These are phyloP conservation scores for Euura lappo DNA, from an alignment of 1,140 invertebrate species.

Conservation along the genomic window DNA sequence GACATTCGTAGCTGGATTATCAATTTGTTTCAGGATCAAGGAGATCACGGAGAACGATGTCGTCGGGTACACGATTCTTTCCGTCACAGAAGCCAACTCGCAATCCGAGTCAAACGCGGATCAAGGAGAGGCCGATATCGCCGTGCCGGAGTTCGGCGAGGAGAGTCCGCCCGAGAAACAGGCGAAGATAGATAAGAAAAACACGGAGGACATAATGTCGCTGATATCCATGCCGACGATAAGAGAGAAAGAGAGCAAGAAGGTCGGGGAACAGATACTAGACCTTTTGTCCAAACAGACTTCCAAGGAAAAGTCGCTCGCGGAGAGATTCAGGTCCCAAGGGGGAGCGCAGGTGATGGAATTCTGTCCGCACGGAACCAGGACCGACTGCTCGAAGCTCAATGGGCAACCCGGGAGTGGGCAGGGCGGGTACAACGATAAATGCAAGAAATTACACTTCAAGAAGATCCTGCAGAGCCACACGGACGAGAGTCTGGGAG, in stretches of 20 bases:
- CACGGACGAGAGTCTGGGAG: conserved; percentile 94
- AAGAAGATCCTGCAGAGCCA: conserved; percentile 97
- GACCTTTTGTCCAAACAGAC: conserved; percentile 94
- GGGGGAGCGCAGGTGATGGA: conserved; percentile 94
- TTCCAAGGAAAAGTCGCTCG: conserved; percentile 91
- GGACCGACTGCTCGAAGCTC: conserved; percentile 83
- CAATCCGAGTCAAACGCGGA: conserved; percentile 41
- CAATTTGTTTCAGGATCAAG: conserved; percentile 45
- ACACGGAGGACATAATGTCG: conserved; percentile 66
- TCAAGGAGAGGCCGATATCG: conserved; percentile 39
- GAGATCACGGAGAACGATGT: conserved; percentile 57
- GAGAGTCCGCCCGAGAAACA: conserved; percentile 47
- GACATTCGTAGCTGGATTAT: conserved; percentile 12
- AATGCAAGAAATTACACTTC: conserved; percentile 93
- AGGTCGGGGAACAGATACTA: conserved; percentile 94
- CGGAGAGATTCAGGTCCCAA: conserved; percentile 94
- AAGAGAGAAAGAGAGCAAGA: conserved; percentile 93
- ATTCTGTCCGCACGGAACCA: conserved; percentile 95
- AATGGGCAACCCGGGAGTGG: conserved; percentile 38
- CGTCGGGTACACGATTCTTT: conserved; percentile 55
- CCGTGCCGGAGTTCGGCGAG: conserved; percentile 36
- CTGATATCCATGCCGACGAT: conserved; percentile 92
- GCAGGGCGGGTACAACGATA: conserved; percentile 58
- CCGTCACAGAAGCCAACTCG: conserved; percentile 44
- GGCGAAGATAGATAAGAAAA: conserved; percentile 47